Evolutionary conservation across 2,797 vertebrate genomes (phyloP), one percentile per base, ranked within the genome.

Genomic region (Salarias fasciatus): DNA sequence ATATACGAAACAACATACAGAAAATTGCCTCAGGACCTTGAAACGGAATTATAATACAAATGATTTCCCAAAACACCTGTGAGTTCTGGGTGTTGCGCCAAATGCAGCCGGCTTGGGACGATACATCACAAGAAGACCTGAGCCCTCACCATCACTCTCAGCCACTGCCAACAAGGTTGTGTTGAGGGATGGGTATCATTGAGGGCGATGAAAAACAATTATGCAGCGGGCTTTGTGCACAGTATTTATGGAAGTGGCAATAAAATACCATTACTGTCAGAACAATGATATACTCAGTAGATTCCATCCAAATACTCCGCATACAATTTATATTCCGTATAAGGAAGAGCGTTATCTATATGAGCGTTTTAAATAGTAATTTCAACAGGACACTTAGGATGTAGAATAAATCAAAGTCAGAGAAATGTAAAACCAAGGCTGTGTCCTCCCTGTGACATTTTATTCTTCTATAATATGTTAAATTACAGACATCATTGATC

Each of bases 151-250:
- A 65, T 73, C 59, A 53, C 75, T 83, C 66, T 74, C 43, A 65
- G 15, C 24, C 46, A 58, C 31, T 68, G 71, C 77, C 80, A 83
- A 56, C 37, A 68, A 70, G 73, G 72, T 75, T 77, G 72, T 59
- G 63, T 47, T 87, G 88, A 89, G 65, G 79, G 88, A 87, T 77
- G 68, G 75, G 80, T 49, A 81, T 82, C 78, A 82, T 59, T 79
- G 83, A 78, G 52, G 56, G 30, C 61, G 45, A 41, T 63, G 54
- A 67, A 76, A 78, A 79, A 69, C 54, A 77, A 73, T 76, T 71
- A 76, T 75, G 30, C 51, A 48, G 13, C 38, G 5, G 53, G 40
- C 47, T 71, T 70, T 75, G 54, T 77, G 58, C 55, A 48, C 40
- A 63, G 56, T 75, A 67, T 82, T 80, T 75, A 72, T 70, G 61